Conservation (phyloP, 2,113 vertebrate species). For the Scytalopus superciliaris region DNA sequence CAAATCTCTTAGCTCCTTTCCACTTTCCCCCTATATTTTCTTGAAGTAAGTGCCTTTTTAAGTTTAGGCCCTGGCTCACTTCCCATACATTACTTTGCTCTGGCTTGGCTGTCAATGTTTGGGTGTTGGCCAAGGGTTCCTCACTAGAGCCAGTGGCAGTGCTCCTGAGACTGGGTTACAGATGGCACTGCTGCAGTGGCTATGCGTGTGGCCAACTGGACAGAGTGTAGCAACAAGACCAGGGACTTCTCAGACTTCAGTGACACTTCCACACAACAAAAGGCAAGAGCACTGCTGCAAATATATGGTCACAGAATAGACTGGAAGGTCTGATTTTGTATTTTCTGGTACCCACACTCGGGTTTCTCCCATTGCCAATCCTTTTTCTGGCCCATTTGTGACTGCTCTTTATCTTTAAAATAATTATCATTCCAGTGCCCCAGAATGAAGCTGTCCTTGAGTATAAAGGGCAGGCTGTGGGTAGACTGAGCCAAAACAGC, state of each 20-base stretch:
- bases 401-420: neutral
- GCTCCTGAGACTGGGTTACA: accelerated
- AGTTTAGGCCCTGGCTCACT: neutral
- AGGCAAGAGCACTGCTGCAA: neutral
- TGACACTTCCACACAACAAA: neutral
- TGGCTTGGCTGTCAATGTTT: neutral
- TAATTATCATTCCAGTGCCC: neutral
- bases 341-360: neutral
- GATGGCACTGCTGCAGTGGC: neutral
- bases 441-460: neutral
- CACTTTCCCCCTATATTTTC: neutral
- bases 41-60: neutral
- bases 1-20: neutral
- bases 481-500: neutral
- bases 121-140: neutral
- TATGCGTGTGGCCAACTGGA: neutral
- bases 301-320: neutral
- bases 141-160: neutral
- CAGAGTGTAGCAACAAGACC: accelerated
- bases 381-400: neutral
- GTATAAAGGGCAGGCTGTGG: neutral
- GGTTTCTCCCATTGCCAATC: neutral
- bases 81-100: neutral
- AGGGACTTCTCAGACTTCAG: neutral
- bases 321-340: neutral